phyloP scores from a whole-genome alignment of 1,140 invertebrate genomes.

The Chymomyza costata region DNA sequence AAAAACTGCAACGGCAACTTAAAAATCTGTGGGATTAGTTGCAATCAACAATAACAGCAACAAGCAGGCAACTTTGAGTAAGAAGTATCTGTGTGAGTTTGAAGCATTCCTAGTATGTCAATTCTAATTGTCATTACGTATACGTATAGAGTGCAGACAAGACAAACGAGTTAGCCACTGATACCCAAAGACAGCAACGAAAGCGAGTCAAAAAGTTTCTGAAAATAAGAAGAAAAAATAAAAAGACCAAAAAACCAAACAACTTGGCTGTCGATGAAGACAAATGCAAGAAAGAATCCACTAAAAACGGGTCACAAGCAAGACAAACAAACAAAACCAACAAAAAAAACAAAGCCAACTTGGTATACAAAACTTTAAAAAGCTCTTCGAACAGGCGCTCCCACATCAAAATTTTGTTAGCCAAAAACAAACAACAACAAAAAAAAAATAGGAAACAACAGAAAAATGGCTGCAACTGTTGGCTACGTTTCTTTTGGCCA shows the following conservation, averaged over 20 bases:
- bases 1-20: conserved; percentile 43
- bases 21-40: conserved; percentile 68
- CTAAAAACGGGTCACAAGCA: conserved; percentile 5
- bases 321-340: neutral
- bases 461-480: too few relatives aligned
- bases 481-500: too few relatives aligned
- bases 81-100: conserved; percentile 7
- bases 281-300: conserved; percentile 51
- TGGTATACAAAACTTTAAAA: conserved; percentile 53
- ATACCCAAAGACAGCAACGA: conserved; percentile 54
- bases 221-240: conserved; percentile 48
- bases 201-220: conserved; percentile 47
- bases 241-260: conserved; percentile 46
- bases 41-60: conserved; percentile 70
- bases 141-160: conserved; percentile 64
- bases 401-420: conserved; percentile 53
- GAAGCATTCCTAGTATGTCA: conserved; percentile 51
- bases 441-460: conserved; percentile 2
- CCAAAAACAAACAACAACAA: neutral
- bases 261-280: conserved; percentile 72
- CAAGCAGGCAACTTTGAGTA: conserved; percentile 12
- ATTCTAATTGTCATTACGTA: conserved; percentile 73
- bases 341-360: conserved; percentile 9
- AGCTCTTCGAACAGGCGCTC: conserved; percentile 24
- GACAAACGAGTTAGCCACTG: conserved; percentile 72